Percentiles rank a stretch among this genome's conserved stretches.
Conservation (phyloP, 2,888 invertebrate species). For the Dorcus hopei region DNA sequence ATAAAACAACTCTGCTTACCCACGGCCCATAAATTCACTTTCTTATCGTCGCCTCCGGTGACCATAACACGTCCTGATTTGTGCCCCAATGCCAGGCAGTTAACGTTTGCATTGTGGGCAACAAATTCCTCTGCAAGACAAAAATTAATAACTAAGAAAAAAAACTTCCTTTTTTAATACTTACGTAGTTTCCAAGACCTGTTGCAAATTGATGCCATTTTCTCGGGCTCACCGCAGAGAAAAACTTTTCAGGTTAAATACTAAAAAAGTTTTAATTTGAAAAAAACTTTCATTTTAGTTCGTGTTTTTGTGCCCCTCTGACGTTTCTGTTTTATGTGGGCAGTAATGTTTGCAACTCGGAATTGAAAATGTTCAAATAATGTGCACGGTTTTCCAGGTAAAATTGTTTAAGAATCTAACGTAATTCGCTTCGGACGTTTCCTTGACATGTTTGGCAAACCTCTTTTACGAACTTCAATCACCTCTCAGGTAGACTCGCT, state of each 20-base stretch:
- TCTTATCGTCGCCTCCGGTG: slow-evolving; percentile 95
- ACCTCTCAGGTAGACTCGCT: slow-evolving; percentile 12
- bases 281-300: slow-evolving; percentile 37
- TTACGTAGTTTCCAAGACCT: slow-evolving; percentile 83
- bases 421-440: slow-evolving; percentile 28
- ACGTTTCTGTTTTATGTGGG: neutral
- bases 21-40: slow-evolving; percentile 96
- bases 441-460: slow-evolving; percentile 39
- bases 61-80: slow-evolving; percentile 88
- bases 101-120: slow-evolving; percentile 84
- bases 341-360: too few relatives aligned
- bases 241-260: slow-evolving; percentile 21
- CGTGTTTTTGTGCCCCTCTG: too few relatives aligned
- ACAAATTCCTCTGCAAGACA: slow-evolving; percentile 74
- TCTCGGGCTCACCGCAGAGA: slow-evolving; percentile 17
- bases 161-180: slow-evolving; percentile 42
- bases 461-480: slow-evolving; percentile 33
- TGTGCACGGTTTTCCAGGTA: too few relatives aligned
- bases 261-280: slow-evolving; percentile 38
- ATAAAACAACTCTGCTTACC: slow-evolving; percentile 94
- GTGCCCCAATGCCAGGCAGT: slow-evolving; percentile 84
- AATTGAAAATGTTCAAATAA: too few relatives aligned
- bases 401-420: slow-evolving; percentile 19
- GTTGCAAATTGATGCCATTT: slow-evolving; percentile 51
- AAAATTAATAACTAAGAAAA: slow-evolving; percentile 21